Conservation (phyloP, 2,888 invertebrate genomes). For the Dermolepida albohirtum region DNA sequence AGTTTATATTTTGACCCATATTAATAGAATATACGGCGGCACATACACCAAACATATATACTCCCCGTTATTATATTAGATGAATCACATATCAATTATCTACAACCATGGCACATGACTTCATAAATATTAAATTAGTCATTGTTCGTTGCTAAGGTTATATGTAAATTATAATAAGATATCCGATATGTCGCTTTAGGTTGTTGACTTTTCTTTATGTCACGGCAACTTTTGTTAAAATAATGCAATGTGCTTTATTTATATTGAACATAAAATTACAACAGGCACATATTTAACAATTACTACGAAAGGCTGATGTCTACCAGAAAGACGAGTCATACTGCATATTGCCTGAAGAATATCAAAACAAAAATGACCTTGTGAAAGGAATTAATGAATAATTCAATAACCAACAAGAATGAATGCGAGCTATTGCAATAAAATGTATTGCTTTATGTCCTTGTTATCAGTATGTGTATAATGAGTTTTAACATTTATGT, state of each 20-base stretch:
- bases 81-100: constrained; percentile 36
- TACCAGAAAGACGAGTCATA: no score
- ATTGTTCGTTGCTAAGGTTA: constrained; percentile 19
- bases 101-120: constrained; percentile 11
- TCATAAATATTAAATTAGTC: constrained; percentile 34
- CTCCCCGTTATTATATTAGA: constrained; percentile 27
- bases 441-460: constrained; percentile 27
- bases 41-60: neutral
- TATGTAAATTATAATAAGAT: constrained; percentile 22
- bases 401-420: constrained; percentile 14
- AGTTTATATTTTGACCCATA: constrained; percentile 36
- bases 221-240: no score
- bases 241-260: no score
- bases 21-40: constrained; percentile 9
- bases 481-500: constrained; percentile 27
- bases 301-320: no score
- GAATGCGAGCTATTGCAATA: constrained; percentile 21
- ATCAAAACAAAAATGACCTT: constrained; percentile 27
- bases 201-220: constrained; percentile 19
- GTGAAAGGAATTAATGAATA: constrained; percentile 20
- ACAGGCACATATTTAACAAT: no score
- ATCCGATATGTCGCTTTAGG: constrained; percentile 14
- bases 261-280: no score
- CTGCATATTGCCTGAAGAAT: neutral
- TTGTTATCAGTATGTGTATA: constrained; percentile 22